Evolutionary conservation across 2,797 vertebrate species (phyloP).

Genomic region (Parambassis ranga): DNA sequence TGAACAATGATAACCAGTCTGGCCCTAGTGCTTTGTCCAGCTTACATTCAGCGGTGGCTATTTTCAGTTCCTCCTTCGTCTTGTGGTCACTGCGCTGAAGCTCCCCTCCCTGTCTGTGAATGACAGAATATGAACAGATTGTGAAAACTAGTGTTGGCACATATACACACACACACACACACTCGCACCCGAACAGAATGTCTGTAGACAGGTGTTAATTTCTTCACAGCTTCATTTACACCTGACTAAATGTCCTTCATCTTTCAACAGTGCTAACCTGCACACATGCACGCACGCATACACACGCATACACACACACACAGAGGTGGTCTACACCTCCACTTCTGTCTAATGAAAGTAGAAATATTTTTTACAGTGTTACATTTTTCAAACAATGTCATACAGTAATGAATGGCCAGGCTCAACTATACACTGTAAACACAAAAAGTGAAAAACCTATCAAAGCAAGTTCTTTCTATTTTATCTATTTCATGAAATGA

Average conservation of each 20-base stretch:
- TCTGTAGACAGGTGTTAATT: conserved; percentile 62
- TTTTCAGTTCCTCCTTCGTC: neutral
- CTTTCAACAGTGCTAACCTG: conserved; percentile 16
- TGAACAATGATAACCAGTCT: neutral
- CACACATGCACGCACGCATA: neutral
- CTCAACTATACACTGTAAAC: too few species aligned
- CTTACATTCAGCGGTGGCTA: neutral
- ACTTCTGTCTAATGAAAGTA: neutral
- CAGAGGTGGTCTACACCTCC: neutral
- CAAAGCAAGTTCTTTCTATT: too few species aligned
- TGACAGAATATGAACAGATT: neutral
- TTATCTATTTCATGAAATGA: too few species aligned
- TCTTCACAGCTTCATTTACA: conserved; percentile 70
- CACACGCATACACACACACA: neutral
- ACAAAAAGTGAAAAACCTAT: too few species aligned
- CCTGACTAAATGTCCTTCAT: conserved; percentile 73
- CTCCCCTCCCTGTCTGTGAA: neutral
- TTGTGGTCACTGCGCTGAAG: neutral
- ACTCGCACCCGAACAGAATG: neutral
- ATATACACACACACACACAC: neutral
- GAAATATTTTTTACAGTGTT: neutral
- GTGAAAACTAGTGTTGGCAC: neutral
- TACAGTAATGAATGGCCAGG: too few species aligned
- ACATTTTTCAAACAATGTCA: neutral
- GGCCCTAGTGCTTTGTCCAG: neutral